Evolutionary conservation across 2,797 vertebrate species (phyloP).

Genomic region (Amazonetta brasiliensis): DNA sequence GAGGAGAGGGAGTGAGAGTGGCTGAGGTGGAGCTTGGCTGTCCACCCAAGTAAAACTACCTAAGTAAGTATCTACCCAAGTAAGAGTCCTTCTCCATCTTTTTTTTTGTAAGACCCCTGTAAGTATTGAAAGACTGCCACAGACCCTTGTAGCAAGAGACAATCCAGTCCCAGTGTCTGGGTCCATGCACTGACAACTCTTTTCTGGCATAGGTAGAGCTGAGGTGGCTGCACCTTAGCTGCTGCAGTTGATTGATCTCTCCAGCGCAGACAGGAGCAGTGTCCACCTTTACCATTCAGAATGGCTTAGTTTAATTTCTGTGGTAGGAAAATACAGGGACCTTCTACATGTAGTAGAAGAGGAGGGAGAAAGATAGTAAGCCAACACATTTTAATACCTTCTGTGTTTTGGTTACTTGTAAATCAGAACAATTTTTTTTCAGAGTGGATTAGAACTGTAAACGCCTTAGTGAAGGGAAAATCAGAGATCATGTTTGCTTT

Average conservation of each 20-base stretch:
- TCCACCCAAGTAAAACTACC: no score
- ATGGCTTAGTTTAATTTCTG: background rate
- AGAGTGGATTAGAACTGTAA: background rate
- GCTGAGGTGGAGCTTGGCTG: no score
- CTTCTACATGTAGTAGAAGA: background rate
- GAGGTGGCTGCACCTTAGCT: background rate
- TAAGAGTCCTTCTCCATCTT: no score
- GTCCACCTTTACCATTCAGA: background rate
- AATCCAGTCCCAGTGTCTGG: background rate
- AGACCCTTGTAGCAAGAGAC: background rate
- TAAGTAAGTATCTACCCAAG: no score
- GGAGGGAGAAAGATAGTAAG: background rate
- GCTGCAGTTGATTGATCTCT: background rate
- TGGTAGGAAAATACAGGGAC: background rate
- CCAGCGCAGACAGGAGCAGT: no score
- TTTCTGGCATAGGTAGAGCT: background rate
- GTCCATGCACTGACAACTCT: fast-evolving
- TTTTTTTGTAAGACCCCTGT: no score
- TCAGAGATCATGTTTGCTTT: background rate
- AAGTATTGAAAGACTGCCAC: no score
- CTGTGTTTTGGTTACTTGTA: background rate
- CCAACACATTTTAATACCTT: background rate
- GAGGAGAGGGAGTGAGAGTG: no score
- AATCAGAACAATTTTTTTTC: background rate
- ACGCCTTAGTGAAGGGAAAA: background rate